Evolutionary conservation across 2,113 vertebrate genomes (phyloP), one percentile per base, ranked within the genome.

Genomic region (Fregata magnificens): DNA sequence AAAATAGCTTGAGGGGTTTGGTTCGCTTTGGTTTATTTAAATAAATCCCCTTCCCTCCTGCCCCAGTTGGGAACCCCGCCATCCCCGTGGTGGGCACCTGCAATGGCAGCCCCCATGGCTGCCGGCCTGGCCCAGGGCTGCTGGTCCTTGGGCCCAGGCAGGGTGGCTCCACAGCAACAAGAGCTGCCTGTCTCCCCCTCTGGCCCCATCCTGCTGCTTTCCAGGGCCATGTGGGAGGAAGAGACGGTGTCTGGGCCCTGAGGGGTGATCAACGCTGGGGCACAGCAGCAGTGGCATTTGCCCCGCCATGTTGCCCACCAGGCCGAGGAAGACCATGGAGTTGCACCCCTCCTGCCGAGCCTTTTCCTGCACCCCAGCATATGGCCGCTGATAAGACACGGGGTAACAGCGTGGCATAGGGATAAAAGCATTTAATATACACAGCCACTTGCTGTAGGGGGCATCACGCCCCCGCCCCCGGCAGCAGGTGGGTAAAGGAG

Each of bases 21-120:
- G 15, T 82, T 85, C 85, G 55, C 56, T 80, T 92, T 73, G 34
- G 34, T 88, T 94, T 85, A 40, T 79, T 91, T 79, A 65, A 77
- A 53, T 22, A 82, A 71, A 62, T 22, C 20, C n/a, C 55, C 34
- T 83, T 38, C 42, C 45, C 26, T 66, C 34, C 55, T 62, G 69
- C 47, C 36, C n/a, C 7, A 7, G 5, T 11, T 15, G 17, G 69
- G 50, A 71, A 18, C 12, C 8, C 0, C 0, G 5, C 55, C 55
- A 67, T 66, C 49, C 34, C 16, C 72, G 16, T 4, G 26, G 26
- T 7, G 19, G n/a, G 32, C 2, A 4, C 31, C 49, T 59, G 52
- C 15, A 53, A 13, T 38, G 38, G 82, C 13, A 1, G 26, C 71
- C 29, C 55, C n/a, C 17, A 3, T 14, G 52, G 77, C 72, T 10